Evolutionary conservation across 2,797 vertebrate genomes (phyloP).

Genomic region (Xiphorhynchus erythropygius): DNA sequence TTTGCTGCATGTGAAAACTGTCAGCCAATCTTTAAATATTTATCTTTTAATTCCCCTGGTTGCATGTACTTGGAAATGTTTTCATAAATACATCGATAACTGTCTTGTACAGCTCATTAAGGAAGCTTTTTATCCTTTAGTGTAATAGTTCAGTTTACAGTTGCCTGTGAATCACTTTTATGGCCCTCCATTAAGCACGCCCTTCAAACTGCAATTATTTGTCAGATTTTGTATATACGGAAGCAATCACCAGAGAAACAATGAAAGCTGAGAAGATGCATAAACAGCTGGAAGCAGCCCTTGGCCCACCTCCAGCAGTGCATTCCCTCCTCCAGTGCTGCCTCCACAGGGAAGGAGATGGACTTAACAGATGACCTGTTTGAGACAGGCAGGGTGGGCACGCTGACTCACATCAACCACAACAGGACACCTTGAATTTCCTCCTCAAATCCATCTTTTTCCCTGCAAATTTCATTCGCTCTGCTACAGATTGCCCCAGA

Average conservation of each 20-base stretch:
- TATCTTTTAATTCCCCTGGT: constrained; percentile 67
- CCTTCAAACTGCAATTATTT: constrained; percentile 73
- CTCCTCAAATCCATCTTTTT: not conserved
- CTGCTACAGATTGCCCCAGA: not conserved
- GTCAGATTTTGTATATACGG: constrained; percentile 45
- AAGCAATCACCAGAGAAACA: constrained; percentile 59
- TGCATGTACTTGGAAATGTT: constrained; percentile 66
- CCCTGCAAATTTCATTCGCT: not conserved
- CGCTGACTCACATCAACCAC: not conserved
- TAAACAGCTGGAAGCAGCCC: constrained; percentile 14
- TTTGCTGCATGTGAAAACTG: constrained; percentile 11
- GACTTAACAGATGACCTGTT: not conserved
- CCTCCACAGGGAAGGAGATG: not conserved
- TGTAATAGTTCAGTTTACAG: constrained; percentile 66
- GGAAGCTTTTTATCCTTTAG: constrained; percentile 73
- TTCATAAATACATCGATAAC: constrained; percentile 76
- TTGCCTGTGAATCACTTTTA: constrained; percentile 72
- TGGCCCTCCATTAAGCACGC: constrained; percentile 62
- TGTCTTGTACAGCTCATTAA: constrained; percentile 75
- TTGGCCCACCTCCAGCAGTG: constrained; percentile 21
- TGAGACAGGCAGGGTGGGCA: not conserved
- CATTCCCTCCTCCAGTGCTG: not conserved
- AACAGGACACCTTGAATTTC: not conserved
- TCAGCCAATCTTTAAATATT: constrained; percentile 67
- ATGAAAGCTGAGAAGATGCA: constrained; percentile 34